A percentile compares a stretch with the other conserved stretches of the same genome.
phyloP scores from a whole-genome alignment of 1,140 invertebrate genomes.

The Brachionus plicatilis region DNA sequence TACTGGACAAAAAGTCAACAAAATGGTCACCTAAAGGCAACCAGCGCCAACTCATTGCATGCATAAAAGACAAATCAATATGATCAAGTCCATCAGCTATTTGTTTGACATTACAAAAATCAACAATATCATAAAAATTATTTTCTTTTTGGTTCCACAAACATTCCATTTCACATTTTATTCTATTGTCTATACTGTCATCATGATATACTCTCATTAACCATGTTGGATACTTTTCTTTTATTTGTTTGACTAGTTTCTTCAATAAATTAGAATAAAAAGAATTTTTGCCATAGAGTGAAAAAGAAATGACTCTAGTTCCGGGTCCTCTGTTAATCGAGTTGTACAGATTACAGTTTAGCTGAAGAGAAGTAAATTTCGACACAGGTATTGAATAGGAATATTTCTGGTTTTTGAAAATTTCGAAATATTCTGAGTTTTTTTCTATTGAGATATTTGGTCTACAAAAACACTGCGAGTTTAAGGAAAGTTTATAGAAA shows the following conservation, averaged over 20 bases:
- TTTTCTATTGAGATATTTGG: background rate
- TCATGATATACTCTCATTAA: slow-evolving; percentile 30
- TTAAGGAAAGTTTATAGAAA: background rate
- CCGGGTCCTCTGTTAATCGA: slow-evolving; percentile 18
- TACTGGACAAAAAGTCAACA: slow-evolving; percentile 8
- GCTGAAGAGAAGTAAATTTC: background rate
- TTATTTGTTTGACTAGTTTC: slow-evolving; percentile 7
- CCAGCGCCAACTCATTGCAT: slow-evolving; percentile 28
- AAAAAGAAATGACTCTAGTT: background rate
- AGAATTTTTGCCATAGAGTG: background rate
- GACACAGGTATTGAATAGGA: background rate
- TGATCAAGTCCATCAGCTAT: background rate
- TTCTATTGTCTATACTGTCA: background rate
- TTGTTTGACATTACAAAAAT: slow-evolving; percentile 36
- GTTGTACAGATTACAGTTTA: slow-evolving; percentile 10
- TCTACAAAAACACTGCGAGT: background rate
- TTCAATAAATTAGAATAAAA: background rate
- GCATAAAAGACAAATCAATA: background rate
- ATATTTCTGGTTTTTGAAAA: background rate
- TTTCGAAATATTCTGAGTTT: background rate
- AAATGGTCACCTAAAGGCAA: slow-evolving; percentile 8
- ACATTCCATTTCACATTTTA: slow-evolving; percentile 26
- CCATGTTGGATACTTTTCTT: slow-evolving; percentile 18
- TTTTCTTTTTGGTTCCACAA: background rate
- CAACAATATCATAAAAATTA: background rate